A percentile compares a stretch with the other conserved stretches of the same genome.
Conservation (phyloP, 2,888 invertebrate genomes). For the Cotesia congregata region DNA sequence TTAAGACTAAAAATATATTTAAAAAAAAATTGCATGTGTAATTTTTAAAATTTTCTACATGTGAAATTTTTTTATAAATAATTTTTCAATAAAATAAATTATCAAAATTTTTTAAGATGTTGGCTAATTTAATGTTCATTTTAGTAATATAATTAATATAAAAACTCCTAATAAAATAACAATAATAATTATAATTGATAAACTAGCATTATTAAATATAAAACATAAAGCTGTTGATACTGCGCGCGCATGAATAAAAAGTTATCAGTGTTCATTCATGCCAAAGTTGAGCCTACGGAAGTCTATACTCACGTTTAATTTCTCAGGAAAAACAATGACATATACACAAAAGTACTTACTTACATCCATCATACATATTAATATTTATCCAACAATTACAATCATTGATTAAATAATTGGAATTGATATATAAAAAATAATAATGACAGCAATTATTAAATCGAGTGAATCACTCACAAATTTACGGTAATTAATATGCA, state of each 20-base stretch:
- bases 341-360: neutral
- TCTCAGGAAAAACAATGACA: neutral
- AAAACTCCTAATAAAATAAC: neutral
- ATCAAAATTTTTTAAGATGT: no score
- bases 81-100: no score
- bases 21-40: no score
- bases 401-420: neutral
- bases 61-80: no score
- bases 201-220: neutral
- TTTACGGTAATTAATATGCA: neutral
- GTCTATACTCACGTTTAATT: neutral
- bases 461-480: neutral
- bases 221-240: neutral
- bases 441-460: neutral
- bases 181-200: neutral
- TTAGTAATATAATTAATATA: neutral
- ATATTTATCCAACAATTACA: neutral
- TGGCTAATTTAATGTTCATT: no score
- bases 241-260: slow-evolving; percentile 58
- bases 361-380: neutral
- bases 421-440: neutral
- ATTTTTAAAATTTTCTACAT: no score
- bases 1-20: no score
- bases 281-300: slow-evolving; percentile 40
- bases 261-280: slow-evolving; percentile 62